Evolutionary conservation across 2,113 vertebrate species (phyloP), one percentile per base, ranked within the genome.

Genomic region (Dromas ardeola): DNA sequence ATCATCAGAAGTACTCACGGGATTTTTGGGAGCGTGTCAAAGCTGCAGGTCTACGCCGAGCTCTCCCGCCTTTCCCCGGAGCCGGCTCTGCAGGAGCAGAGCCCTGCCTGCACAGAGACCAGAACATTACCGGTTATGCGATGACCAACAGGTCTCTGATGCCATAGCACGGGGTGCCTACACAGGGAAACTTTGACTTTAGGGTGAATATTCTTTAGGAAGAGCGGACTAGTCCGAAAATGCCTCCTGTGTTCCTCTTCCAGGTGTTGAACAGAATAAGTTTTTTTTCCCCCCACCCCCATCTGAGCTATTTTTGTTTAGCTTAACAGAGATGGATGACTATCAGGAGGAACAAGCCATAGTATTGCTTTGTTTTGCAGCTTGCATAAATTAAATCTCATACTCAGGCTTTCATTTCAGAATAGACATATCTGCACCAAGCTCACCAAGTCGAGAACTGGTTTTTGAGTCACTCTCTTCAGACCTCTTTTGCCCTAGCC

Each of bases 201-300:
- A 56, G 29, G 8, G 6, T 13, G 5, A 85, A 43, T n/a, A 42
- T 21, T 43, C 10, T n/a, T 65, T 50, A 55, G 22, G 47, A 32
- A 45, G 17, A 66, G 25, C 65, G 2, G 19, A 42, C 11, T 13
- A n/a, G 11, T 30, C 71, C 42, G 70, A 43, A 78, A 73, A 83
- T 6, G 8, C 13, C 30, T 59, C 36, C 42, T 27, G 2, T 47
- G 6, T 13, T 81, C 11, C 25, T 63, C 19, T 76, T 47, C 34
- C 69, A 70, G 82, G 7, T 23, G 70, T 0, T 43, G 42, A 70
- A 3, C 14, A 65, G 7, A 82, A 7, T 13, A 72, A 50, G 34
- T 5, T 9, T 3, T 11, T 29, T 50, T 5, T 2, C 3, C 4
- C 0, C 5, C 45, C 4, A 3, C 0, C 5, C 42, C 8, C 14